Evolutionary conservation across 1,140 invertebrate species (phyloP), one percentile per base, ranked within the genome.

Genomic region (Trissolcus basalis): DNA sequence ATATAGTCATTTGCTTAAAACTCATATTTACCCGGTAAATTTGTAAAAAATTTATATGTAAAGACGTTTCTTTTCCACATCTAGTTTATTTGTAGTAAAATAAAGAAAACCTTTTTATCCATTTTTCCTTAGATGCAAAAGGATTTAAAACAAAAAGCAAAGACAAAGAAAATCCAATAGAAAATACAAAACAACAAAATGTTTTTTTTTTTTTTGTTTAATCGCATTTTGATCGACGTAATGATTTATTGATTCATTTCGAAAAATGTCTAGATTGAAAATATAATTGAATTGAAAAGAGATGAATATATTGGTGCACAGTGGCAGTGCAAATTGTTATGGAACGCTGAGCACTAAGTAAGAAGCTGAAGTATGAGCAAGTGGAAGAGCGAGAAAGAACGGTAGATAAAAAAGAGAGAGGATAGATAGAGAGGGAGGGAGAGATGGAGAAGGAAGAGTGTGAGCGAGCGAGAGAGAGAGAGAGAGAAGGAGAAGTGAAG

Each of bases 261-360:
- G 72, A 81, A 83, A 81, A 83, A 85, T 85, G 84, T 80, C 82
- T 43, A 81, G 74, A 83, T 75, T 27, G 19, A 27, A 27, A 27
- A 27, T 6, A 27, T 27, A 27, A 27, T 27, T 27, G 19, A 27
- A 27, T 27, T 27, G 19, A 27, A 27, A 1, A 27, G 19, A 33
- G 49, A 12, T 83, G 81, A 33, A 83, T 85, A 84, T 81, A 45
- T 59, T 59, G 43, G 44, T 32, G 50, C 49, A 85, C 82, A 82
- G 85, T 84, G 84, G 85, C 85, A 83, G 83, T 80, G 85, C 82
- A 81, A 80, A 80, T 39, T 35, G 54, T 35, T 33, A 49, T 41
- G 53, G 27, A 59, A 54, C 39, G 36, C 19, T 6, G 36, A 36
- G 39, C 35, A 10, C 43, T 49, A 60, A 60, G 50, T 60, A 60